These are phyloP conservation scores for Philopedon plagiatum DNA, from an alignment of 2,888 invertebrate genomes.

Conservation along the genomic window DNA sequence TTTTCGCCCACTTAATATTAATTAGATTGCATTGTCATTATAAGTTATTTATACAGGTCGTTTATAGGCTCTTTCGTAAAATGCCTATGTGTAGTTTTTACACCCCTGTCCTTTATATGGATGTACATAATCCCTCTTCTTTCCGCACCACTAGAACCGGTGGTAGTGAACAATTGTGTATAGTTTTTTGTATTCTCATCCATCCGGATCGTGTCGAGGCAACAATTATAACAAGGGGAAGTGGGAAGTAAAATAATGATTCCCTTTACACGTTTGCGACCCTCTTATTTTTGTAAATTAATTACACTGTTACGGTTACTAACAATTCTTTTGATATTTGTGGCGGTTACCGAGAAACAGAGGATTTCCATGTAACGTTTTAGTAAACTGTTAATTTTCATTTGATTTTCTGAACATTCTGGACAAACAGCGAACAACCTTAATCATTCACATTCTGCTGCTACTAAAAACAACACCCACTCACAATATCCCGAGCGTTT, in stretches of 20 bases:
- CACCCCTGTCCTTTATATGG: background rate
- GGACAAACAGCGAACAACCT: no score
- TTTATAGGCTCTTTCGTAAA: no score
- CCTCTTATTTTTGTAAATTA: constrained; percentile 12
- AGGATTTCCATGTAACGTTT: no score
- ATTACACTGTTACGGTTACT: background rate
- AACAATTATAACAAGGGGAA: constrained; percentile 30
- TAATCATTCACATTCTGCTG: no score
- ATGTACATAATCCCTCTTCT: background rate
- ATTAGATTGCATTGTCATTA: no score
- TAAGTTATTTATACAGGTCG: no score
- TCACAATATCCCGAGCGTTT: no score
- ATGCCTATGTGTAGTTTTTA: background rate
- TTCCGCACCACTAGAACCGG: background rate
- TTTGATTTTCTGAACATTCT: no score
- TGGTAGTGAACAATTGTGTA: constrained; percentile 18
- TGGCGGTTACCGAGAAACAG: no score
- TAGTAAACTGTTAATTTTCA: no score
- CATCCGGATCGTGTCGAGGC: constrained; percentile 29
- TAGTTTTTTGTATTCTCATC: constrained; percentile 16
- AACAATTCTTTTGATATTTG: background rate
- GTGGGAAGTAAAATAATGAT: constrained; percentile 10
- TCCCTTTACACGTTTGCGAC: constrained; percentile 18
- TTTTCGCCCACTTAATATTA: no score
- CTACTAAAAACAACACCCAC: no score